Base-by-base conservation (phyloP, 2,888 invertebrate genomes). In the Hypolimnas misippus region DNA sequence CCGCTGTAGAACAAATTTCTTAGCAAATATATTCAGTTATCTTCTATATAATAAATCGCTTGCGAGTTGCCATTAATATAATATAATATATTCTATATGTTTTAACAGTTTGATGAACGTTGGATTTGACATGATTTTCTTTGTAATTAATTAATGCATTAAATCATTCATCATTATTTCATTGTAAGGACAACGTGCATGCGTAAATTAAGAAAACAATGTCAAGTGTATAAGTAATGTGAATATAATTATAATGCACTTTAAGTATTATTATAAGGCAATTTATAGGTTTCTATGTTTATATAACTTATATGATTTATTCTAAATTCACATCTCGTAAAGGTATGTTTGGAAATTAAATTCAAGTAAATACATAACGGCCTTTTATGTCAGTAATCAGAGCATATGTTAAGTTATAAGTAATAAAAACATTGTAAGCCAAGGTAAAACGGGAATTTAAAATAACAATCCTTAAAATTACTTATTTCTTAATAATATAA, bases 191-290 rank as follows among this genome's bases (percentile, higher is more conserved):
- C 25, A 33, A 44, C 31, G 17, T 42, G 52, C 42, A 38, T 19
- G 16, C 17, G 10, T 40, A 42, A 51, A 17, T 51, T 31, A 42
- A 57, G 46, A 49, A 49, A 49, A 49, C 49, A 49, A 49, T 49
- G 49, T 49, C 49, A 49, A 49, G 49, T 49, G n/a, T 29, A 14
- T 29, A 14, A 14, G 29, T 49, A 49, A 49, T 49, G 29, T 29
- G 49, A 49, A 29, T 49, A 49, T 49, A 49, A 49, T 49, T 29
- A 49, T 49, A 14, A 49, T 49, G 49, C 10, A 21, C 21, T 46
- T 25, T n/a, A 49, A 49, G 49, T 49, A 49, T 49, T 29, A 29
- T 29, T 49, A 49, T 29, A 49, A 49, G 14, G 14, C 16, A 29
- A 49, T 49, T 29, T 29, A 49, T 25, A 29, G 10, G 8, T 8